Evolutionary conservation across 2,888 invertebrate species (phyloP), one percentile per base, ranked within the genome.

Genomic region (Parelbella ahira): DNA sequence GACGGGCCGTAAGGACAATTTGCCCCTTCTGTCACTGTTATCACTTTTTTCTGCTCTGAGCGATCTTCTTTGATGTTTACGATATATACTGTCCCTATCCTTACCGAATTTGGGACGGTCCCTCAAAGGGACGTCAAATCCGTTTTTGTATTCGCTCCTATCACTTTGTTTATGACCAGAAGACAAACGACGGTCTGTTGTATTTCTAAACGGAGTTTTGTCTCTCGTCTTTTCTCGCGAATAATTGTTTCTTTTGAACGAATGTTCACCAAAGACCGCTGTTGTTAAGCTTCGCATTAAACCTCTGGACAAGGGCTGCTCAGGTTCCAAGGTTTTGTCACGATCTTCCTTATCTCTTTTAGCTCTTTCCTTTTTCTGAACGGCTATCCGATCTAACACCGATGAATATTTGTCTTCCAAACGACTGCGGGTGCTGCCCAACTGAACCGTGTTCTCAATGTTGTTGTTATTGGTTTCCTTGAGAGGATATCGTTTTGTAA

Each of bases 381-480:
- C 70, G 12, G 93, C 92, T 54, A 93, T 91, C 61, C 90, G 90
- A 63, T 94, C 93, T 58, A 94, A 79, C 10, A 94, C 91, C 8
- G 93, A 90, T 0, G 93, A 91, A 75, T 94, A 94, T 74, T 94
- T 94, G 66, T 94, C 93, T 80, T 94, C 94, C 57, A 94, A 80
- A 8, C 93, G 91, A 47, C 89, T 91, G 36, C 93, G 89, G 12
- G 93, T 91, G 46, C 81, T 82, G 28, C 90, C 90, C 68, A 89
- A 66, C 54, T 65, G 58, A 54, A 79, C 64, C 6, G 72, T 63
- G 48, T 54, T 68, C 47, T 86, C 83, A 50, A 83, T 72, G 58
- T 82, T 81, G 62, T 82, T 83, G 63, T 86, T 82, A 62, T 87
- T 83, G 53, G 87, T 62, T 65, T 88, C 88, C 55, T 80, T 81